Evolutionary conservation across 1,140 invertebrate species (phyloP).

Genomic region (Muscidifurax raptorellus): DNA sequence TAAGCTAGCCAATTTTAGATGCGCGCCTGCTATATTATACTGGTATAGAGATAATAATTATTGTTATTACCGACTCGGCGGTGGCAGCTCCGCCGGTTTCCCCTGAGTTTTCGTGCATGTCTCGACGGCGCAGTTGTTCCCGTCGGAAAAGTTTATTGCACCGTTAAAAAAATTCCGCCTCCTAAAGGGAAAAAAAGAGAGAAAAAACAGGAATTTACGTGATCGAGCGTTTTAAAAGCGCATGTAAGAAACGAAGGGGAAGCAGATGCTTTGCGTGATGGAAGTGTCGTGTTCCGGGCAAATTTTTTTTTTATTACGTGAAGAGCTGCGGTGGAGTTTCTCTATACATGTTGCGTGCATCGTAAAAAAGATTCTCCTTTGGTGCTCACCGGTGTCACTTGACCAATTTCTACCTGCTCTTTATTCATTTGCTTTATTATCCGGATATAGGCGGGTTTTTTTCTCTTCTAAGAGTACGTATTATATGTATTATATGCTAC

Average conservation of each 20-base stretch:
- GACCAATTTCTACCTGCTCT: constrained; percentile 15
- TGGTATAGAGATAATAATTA: constrained; percentile 12
- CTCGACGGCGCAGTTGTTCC: neutral
- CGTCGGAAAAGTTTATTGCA: neutral
- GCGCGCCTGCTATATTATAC: neutral
- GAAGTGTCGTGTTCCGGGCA: constrained; percentile 7
- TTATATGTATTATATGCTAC: neutral
- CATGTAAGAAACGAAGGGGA: neutral
- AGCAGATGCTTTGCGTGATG: neutral
- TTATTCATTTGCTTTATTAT: neutral
- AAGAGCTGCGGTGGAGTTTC: neutral
- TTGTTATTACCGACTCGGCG: constrained; percentile 2
- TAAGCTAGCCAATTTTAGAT: constrained; percentile 11
- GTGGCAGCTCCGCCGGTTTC: neutral
- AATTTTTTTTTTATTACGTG: constrained; percentile 6
- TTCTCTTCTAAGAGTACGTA: neutral
- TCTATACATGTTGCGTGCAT: constrained; percentile 8
- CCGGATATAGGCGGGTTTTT: neutral
- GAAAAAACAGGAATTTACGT: neutral
- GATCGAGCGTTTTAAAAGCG: neutral
- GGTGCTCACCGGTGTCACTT: constrained; percentile 22
- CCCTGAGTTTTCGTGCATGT: neutral
- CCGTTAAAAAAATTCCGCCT: neutral
- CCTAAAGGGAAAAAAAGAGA: neutral
- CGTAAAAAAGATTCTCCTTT: neutral